phyloP scores from a whole-genome alignment of 2,888 invertebrate genomes.

The Andrena bicolor region DNA sequence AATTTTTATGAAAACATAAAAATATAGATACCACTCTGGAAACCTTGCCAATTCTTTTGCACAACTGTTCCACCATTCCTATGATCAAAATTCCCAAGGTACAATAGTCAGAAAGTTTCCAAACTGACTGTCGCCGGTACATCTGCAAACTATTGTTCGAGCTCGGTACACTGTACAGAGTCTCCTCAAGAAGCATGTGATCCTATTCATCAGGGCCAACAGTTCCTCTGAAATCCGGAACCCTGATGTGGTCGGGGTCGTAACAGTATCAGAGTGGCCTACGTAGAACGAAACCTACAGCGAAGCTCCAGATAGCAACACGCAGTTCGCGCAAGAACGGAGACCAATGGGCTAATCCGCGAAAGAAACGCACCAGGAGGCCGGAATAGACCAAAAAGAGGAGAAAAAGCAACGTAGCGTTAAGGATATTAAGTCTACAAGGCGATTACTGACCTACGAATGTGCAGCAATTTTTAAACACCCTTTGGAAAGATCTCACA shows the following conservation, averaged over 20 bases:
- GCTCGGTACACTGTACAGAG: constrained; percentile 34
- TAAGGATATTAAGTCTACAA: background rate
- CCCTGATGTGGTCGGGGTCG: constrained; percentile 44
- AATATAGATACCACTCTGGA: background rate
- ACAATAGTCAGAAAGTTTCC: background rate
- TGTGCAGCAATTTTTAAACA: too few relatives aligned
- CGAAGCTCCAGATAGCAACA: background rate
- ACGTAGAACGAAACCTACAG: constrained; percentile 14
- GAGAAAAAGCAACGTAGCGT: background rate
- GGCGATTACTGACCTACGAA: too few relatives aligned
- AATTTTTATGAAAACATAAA: background rate
- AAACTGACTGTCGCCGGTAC: background rate
- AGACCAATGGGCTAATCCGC: background rate
- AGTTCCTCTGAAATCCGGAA: constrained; percentile 46
- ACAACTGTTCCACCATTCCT: background rate
- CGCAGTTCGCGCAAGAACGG: background rate
- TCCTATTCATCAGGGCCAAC: constrained; percentile 61
- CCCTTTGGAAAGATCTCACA: too few relatives aligned
- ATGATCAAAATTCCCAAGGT: background rate
- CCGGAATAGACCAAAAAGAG: too few relatives aligned
- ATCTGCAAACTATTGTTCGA: constrained; percentile 6
- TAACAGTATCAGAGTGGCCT: constrained; percentile 50
- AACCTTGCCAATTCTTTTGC: background rate
- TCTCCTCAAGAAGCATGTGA: constrained; percentile 37
- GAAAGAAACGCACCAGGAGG: too few relatives aligned